These are phyloP conservation scores for Elephas maximus DNA, from an alignment of 2,113 vertebrate species.

Conservation along the genomic window DNA sequence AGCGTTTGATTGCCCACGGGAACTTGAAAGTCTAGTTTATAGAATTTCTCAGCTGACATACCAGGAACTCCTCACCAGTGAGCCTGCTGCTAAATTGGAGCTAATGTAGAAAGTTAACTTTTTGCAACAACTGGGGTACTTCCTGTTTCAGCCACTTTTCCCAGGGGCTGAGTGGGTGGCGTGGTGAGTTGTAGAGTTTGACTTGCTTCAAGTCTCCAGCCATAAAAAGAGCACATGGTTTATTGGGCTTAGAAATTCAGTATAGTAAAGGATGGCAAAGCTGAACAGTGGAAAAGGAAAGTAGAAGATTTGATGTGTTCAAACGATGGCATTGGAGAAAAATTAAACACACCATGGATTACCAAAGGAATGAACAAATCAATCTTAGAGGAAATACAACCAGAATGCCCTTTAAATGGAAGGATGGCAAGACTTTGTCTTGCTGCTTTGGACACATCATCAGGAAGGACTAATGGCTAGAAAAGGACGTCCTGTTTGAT, in stretches of 20 bases:
- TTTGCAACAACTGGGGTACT: background rate
- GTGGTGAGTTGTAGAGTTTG: background rate
- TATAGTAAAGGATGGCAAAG: background rate
- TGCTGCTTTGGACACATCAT: background rate
- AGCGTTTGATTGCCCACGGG: background rate
- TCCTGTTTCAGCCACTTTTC: background rate
- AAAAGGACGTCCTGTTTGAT: background rate
- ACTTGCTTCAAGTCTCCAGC: background rate
- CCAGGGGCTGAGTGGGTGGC: background rate
- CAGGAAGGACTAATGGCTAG: background rate
- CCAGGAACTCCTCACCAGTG: background rate
- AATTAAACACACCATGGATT: background rate
- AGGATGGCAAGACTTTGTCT: background rate
- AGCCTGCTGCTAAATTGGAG: background rate
- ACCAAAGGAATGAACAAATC: background rate
- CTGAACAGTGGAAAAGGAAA: background rate
- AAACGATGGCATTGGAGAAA: background rate
- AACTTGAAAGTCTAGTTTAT: background rate
- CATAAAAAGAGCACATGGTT: fast-evolving
- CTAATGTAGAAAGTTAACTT: background rate
- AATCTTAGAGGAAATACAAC: background rate
- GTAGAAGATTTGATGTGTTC: background rate
- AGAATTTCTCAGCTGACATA: background rate
- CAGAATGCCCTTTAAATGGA: background rate
- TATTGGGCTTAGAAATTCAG: background rate